Percentiles rank a stretch among this genome's conserved stretches.
Conservation (phyloP, 2,797 vertebrate genomes). For the Pantherophis alleghaniensis region DNA sequence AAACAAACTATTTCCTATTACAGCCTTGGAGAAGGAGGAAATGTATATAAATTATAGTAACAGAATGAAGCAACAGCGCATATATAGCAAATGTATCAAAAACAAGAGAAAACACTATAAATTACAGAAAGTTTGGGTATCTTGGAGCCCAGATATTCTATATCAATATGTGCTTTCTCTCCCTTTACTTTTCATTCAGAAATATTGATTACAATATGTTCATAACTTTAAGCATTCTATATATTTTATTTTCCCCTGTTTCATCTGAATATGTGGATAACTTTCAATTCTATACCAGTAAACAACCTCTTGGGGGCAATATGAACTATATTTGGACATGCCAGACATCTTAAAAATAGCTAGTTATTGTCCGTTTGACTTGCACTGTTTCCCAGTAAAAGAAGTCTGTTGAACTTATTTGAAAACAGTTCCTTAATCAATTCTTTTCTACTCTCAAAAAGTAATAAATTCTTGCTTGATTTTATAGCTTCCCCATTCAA, state of each 20-base stretch:
- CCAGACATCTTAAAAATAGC: not conserved
- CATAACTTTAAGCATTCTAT: not conserved
- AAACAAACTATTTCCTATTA: conserved; percentile 40
- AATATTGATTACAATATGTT: not conserved
- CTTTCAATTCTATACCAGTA: not conserved
- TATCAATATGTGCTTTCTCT: not conserved
- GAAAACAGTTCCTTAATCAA: not conserved
- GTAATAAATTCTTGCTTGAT: not conserved
- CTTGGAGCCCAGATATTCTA: not conserved
- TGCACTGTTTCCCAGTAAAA: not conserved
- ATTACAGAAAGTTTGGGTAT: not conserved
- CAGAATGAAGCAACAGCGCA: not conserved
- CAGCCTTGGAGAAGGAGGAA: not conserved
- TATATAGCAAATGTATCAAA: conserved; percentile 6
- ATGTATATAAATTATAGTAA: conserved; percentile 7
- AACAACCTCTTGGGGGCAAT: not conserved
- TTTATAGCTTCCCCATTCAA: not conserved
- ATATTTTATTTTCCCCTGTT: not conserved
- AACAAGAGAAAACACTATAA: not conserved
- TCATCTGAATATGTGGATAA: not conserved
- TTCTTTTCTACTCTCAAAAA: not conserved
- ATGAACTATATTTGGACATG: not conserved
- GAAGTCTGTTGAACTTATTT: not conserved
- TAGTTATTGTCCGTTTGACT: not conserved
- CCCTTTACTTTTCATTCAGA: not conserved